Base-by-base conservation (phyloP, 1,140 invertebrate species). In the Brachionus sp. region DNA sequence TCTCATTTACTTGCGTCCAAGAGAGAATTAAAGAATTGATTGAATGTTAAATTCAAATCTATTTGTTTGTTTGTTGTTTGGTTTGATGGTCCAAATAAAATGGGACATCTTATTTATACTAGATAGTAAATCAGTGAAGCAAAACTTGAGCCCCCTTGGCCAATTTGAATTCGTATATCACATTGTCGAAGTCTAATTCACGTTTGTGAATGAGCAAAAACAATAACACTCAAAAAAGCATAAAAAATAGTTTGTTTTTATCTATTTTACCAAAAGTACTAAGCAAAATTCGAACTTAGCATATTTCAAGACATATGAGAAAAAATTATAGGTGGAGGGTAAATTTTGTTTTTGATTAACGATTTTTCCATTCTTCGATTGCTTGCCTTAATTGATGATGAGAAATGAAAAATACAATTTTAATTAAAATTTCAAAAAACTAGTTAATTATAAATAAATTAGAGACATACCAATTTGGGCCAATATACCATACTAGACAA, bases 131-230 rank as follows among this genome's bases (percentile, higher is more conserved):
- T 75, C 70, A 75, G 7, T 75, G 19, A 75, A 46, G 70, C 70
- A 75, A 75, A 75, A 75, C 70, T 75, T 46, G 37, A 46, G 46
- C 42, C 70, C 70, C 44, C 10, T 75, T 75, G 70, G 70, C 70
- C 37, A 75, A 75, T 75, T 75, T 75, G 70, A 75, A 75, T 75
- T 75, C 70, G 70, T 75, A 73, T 73, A 19, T 46, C 70, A 75
- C 42, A 44, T 44, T 75, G 70, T 46, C 23, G 19, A 33, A 75
- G 70, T 75, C 70, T 75, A 75, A 75, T 75, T 70, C 66, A 70
- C 66, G 35, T 37, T 70, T 70, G 66, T 70, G 66, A 70, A 70
- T 70, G 66, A 70, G 66, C 66, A 70, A 70, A 75, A 75, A 75
- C 70, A 75, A 75, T 75, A 75, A 42, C 66, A 70, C 33, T 70